phyloP scores from a whole-genome alignment of 23 tunicate genomes.

The Ascidia mentula region DNA sequence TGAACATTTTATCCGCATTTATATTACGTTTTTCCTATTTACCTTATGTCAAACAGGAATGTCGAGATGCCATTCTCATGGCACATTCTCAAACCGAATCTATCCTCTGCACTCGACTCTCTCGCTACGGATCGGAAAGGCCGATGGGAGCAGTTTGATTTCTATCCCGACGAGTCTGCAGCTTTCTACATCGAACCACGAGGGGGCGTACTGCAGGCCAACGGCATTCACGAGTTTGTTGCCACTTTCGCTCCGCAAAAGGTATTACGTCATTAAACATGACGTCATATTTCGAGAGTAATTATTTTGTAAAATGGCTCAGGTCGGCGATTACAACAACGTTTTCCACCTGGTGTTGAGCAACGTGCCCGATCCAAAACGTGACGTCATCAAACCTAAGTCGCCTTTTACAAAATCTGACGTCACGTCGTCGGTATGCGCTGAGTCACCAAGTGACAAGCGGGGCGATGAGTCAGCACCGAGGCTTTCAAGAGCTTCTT shows the following conservation, averaged over 20 bases:
- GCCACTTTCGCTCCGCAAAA: conserved; percentile 78
- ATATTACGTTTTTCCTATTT: too few species aligned
- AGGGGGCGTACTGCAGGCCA: conserved; percentile 59
- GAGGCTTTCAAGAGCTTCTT: neutral
- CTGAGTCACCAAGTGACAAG: neutral
- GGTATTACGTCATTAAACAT: conserved; percentile 22
- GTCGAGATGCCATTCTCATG: conserved; percentile 85
- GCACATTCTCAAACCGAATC: conserved; percentile 89
- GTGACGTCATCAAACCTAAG: conserved; percentile 19
- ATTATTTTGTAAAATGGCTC: neutral
- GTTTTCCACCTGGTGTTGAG: conserved; percentile 78
- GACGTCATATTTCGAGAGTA: neutral
- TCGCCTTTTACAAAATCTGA: neutral
- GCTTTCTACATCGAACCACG: conserved; percentile 75
- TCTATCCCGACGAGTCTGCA: conserved; percentile 66
- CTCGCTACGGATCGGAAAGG: neutral
- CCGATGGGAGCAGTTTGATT: conserved; percentile 56
- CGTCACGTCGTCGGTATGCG: neutral
- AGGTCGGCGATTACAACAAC: conserved; percentile 71
- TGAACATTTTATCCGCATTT: too few species aligned
- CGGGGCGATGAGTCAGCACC: conserved; percentile 23
- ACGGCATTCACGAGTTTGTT: conserved; percentile 84
- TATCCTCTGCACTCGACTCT: conserved; percentile 42
- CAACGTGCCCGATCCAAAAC: conserved; percentile 56
- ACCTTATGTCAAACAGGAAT: conserved; percentile 63